Base-by-base conservation (phyloP, 2,888 invertebrate genomes). In the Drepana falcataria region DNA sequence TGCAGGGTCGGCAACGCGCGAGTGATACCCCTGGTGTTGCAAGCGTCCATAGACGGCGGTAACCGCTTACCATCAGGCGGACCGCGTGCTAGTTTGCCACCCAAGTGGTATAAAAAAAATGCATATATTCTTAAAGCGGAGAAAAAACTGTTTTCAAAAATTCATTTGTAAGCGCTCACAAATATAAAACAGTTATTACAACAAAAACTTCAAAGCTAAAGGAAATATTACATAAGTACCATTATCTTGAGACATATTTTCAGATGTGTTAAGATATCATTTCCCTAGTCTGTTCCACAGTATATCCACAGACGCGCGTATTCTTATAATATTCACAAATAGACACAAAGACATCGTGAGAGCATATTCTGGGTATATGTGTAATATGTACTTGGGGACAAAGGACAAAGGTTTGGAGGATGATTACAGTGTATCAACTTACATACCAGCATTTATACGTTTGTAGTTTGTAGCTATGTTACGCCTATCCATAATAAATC, bases 401-500 rank as follows among this genome's bases (percentile, higher is more conserved):
- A 40, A 40, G 34, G 40, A n/a, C 49, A 40, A 40, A 49, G 34
- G 48, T 34, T 3, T 5, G 34, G 35, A 2, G n/a, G 37, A 21
- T 37, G 49, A 49, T 49, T 37, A 40, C 49, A 40, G 21, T 40
- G 37, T 21, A 21, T 21, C 21, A 21, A 21, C 21, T 21, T 21
- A 21, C 21, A 21, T 21, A 21, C 5, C 4, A 37, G 35, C 48
- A 35, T 9, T 9, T n/a, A 48, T 4, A 48, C 4, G 5, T 48
- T n/a, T 7, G 35, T 37, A 6, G n/a, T 48, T 48, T 49, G 49
- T 49, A 9, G 37, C 49, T 49, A 49, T 21, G 21, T 21, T 21
- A 49, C 35, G 21, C 40, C 34, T 51, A 40, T 40, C 33, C 51
- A 51, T 51, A 51, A 51, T 51, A 51, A 51, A 51, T 51, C 40